These are phyloP conservation scores for Mactromeris polynyma DNA, from an alignment of 2,888 invertebrate species.

Conservation along the genomic window DNA sequence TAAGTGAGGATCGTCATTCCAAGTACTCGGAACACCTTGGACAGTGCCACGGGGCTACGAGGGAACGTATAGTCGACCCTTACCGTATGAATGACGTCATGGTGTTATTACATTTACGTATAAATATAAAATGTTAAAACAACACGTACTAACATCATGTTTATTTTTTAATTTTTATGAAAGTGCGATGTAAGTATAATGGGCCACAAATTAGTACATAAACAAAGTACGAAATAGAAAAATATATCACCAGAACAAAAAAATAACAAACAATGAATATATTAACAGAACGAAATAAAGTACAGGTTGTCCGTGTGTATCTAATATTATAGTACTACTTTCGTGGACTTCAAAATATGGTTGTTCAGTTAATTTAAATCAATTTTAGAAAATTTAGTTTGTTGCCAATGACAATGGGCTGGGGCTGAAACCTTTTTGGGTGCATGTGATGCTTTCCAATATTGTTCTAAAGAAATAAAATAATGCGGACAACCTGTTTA, in stretches of 20 bases:
- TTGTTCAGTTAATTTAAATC: background rate
- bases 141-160: conserved; percentile 26
- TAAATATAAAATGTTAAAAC: background rate
- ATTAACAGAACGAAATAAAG: background rate
- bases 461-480: background rate
- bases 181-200: conserved; percentile 63
- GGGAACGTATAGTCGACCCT: too few species aligned
- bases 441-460: background rate
- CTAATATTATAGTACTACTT: background rate
- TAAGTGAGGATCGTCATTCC: too few species aligned
- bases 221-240: conserved; percentile 49
- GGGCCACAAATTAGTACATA: conserved; percentile 49
- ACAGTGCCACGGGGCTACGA: too few species aligned
- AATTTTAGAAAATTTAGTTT: background rate
- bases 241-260: conserved; percentile 51
- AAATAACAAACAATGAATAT: conserved; percentile 24
- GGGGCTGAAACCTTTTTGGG: background rate
- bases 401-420: background rate
- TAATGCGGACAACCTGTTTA: background rate
- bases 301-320: background rate
- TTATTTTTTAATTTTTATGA: conserved; percentile 56
- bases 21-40: too few species aligned
- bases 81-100: too few species aligned
- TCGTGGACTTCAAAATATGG: background rate
- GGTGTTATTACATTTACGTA: too few species aligned